Conservation (phyloP, 2,888 invertebrate species). For the Nomada hirtipes region DNA sequence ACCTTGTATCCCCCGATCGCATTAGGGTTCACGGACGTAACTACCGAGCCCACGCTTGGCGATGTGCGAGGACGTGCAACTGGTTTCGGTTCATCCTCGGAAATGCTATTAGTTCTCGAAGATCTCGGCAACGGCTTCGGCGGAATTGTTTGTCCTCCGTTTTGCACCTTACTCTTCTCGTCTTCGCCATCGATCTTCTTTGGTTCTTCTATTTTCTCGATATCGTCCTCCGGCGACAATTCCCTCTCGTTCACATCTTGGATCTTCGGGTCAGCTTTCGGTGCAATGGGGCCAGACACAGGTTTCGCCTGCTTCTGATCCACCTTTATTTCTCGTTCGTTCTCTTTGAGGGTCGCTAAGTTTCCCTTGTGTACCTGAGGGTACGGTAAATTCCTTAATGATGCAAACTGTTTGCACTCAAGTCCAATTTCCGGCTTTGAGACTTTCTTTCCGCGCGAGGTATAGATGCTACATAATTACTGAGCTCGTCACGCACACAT, state of each 20-base stretch:
- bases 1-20: conserved; percentile 91
- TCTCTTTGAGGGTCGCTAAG: conserved; percentile 80
- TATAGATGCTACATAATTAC: conserved; percentile 44
- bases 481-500: conserved; percentile 51
- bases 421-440: conserved; percentile 41
- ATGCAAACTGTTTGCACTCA: conserved; percentile 49
- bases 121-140: conserved; percentile 93
- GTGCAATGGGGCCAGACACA: conserved; percentile 72
- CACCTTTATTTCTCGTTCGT: conserved; percentile 79
- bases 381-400: conserved; percentile 76
- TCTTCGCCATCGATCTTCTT: conserved; percentile 77
- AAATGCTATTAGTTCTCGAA: conserved; percentile 89
- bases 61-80: conserved; percentile 90
- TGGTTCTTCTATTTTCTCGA: conserved; percentile 76
- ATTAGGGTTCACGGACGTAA: conserved; percentile 87
- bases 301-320: conserved; percentile 77
- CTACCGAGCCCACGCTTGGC: conserved; percentile 85
- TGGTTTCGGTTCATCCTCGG: conserved; percentile 89
- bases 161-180: conserved; percentile 80
- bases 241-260: conserved; percentile 78
- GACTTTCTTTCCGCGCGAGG: conserved; percentile 23
- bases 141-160: conserved; percentile 85
- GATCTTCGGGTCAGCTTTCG: conserved; percentile 78
- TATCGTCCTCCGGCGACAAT: conserved; percentile 71
- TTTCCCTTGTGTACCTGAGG: conserved; percentile 83